These are phyloP conservation scores for Echeneis naucrates DNA, from an alignment of 2,797 vertebrate genomes.

Conservation along the genomic window DNA sequence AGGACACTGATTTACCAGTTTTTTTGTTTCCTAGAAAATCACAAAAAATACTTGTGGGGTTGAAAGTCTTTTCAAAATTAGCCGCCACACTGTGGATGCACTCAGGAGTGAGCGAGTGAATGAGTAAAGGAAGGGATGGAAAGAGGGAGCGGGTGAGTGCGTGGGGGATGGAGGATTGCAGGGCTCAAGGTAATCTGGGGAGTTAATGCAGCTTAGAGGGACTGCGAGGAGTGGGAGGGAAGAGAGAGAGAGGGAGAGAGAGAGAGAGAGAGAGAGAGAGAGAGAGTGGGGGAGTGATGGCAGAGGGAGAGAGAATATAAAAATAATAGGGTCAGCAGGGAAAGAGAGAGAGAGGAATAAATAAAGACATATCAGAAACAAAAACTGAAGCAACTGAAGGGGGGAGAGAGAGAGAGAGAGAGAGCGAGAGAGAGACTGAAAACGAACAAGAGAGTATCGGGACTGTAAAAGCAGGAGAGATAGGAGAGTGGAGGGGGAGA, in stretches of 20 bases:
- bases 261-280: slow-evolving; percentile 66
- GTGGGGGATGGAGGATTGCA: slow-evolving; percentile 82
- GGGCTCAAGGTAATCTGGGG: slow-evolving; percentile 87
- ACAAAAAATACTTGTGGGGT: not conserved
- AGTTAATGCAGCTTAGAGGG: slow-evolving; percentile 89
- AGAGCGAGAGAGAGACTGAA: slow-evolving; percentile 7
- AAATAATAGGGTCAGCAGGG: too few species aligned
- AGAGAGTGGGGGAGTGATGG: slow-evolving; percentile 76
- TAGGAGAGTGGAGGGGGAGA: slow-evolving; percentile 67
- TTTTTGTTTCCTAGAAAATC: slow-evolving; percentile 11
- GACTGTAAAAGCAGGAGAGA: slow-evolving; percentile 66
- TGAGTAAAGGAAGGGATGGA: slow-evolving; percentile 61
- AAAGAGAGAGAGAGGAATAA: slow-evolving; percentile 71
- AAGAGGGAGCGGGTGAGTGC: slow-evolving; percentile 64
- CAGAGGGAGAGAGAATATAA: slow-evolving; percentile 52
- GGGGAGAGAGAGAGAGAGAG: slow-evolving; percentile 25
- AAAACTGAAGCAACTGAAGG: slow-evolving; percentile 70
- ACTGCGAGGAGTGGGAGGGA: slow-evolving; percentile 80
- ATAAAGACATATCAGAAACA: slow-evolving; percentile 82
- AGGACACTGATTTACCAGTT: slow-evolving; percentile 1
- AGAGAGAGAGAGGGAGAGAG: slow-evolving; percentile 54
- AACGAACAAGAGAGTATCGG: slow-evolving; percentile 29
- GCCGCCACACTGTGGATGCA: slow-evolving; percentile 28
- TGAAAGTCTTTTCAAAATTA: slow-evolving; percentile 54
- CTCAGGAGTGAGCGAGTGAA: slow-evolving; percentile 60